Conservation (phyloP, 2,797 vertebrate genomes). For the Peromyscus aztecus region DNA sequence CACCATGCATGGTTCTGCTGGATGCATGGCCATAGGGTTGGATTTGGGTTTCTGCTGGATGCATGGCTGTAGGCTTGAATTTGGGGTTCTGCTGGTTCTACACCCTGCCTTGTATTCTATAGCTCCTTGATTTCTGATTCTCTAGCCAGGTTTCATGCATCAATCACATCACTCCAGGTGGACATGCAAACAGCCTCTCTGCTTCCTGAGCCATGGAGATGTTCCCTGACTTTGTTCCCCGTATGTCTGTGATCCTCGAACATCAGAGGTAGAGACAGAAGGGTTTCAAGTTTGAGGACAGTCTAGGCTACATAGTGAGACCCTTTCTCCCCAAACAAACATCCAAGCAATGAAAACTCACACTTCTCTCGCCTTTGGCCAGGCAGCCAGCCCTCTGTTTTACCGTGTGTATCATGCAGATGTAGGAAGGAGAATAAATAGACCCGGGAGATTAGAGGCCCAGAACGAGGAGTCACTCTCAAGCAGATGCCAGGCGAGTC, state of each 20-base stretch:
- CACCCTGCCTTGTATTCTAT: neutral
- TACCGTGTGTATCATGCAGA: neutral
- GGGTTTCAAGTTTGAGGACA: neutral
- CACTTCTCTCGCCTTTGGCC: neutral
- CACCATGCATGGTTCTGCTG: neutral
- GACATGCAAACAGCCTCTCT: neutral
- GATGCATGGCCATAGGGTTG: neutral
- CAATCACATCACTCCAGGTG: neutral
- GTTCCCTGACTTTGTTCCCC: neutral
- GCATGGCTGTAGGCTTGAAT: neutral
- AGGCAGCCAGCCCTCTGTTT: neutral
- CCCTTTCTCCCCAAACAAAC: neutral
- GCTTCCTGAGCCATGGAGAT: neutral
- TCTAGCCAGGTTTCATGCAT: neutral
- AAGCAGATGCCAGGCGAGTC: neutral
- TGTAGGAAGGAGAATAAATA: neutral
- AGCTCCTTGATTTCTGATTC: neutral
- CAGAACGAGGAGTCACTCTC: neutral
- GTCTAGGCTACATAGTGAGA: neutral
- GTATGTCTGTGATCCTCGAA: neutral
- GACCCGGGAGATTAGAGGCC: neutral
- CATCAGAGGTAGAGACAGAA: neutral
- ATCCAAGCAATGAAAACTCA: neutral
- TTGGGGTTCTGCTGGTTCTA: neutral
- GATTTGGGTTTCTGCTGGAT: neutral